Conservation (phyloP, 2,113 vertebrate genomes). For the Anhinga anhinga region DNA sequence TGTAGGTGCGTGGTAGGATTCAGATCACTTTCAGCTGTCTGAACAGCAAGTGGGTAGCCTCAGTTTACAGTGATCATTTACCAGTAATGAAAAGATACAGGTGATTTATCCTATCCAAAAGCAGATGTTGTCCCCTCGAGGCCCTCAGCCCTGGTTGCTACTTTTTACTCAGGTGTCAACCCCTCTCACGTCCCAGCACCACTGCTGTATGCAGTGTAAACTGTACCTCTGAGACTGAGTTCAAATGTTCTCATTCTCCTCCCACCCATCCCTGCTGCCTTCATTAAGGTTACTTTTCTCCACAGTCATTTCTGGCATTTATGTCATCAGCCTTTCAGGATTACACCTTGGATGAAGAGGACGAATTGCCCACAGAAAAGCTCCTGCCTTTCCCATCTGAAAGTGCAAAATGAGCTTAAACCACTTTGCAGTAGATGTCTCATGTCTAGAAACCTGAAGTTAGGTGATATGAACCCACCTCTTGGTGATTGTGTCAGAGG, state of each 20-base stretch:
- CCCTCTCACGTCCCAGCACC: background rate
- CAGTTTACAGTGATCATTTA: background rate
- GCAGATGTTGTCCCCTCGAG: background rate
- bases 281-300: background rate
- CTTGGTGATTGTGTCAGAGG: background rate
- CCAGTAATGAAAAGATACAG: background rate
- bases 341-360: background rate
- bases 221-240: background rate
- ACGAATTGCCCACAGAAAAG: background rate
- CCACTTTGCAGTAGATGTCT: rapidly evolving
- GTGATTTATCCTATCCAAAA: background rate
- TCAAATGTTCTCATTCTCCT: background rate
- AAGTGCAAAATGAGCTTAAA: background rate
- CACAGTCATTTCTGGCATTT: background rate
- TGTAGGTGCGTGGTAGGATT: background rate
- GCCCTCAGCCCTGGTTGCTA: background rate
- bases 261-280: background rate
- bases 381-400: background rate
- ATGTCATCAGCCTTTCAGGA: background rate
- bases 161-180: background rate
- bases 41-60: background rate
- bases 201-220: background rate
- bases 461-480: background rate
- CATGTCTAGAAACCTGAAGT: background rate
- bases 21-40: background rate